phyloP scores from a whole-genome alignment of 2,113 vertebrate species.

The Melanotaenia duboulayi region DNA sequence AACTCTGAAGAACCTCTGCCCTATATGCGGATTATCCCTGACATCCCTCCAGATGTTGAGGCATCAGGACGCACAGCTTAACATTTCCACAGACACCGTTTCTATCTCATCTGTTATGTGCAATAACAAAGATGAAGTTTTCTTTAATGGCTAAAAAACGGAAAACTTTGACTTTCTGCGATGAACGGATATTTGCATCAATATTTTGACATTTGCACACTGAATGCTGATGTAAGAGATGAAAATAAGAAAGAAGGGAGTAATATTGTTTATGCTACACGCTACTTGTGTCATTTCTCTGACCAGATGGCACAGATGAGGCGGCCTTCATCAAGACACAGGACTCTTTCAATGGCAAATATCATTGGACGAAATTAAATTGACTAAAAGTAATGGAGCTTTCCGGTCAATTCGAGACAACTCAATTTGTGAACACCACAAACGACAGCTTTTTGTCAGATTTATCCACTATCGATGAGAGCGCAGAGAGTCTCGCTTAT shows the following conservation, averaged over 20 bases:
- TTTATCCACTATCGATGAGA: slow-evolving; percentile 35
- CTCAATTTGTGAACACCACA: slow-evolving; percentile 63
- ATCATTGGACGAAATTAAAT: slow-evolving; percentile 29
- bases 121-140: slow-evolving; percentile 3
- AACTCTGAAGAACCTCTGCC: slow-evolving; percentile 50
- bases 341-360: slow-evolving; percentile 1
- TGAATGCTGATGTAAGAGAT: neutral
- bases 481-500: slow-evolving; percentile 65
- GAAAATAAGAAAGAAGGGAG: slow-evolving; percentile 33
- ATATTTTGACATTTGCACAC: neutral
- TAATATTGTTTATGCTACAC: neutral
- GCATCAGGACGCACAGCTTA: slow-evolving; percentile 35
- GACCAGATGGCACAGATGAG: slow-evolving; percentile 23
- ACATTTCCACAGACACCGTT: neutral
- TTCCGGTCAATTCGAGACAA: slow-evolving; percentile 72
- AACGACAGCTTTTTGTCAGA: slow-evolving; percentile 62
- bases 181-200: slow-evolving; percentile 45
- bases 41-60: slow-evolving; percentile 52
- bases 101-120: neutral
- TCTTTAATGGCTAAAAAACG: slow-evolving; percentile 33
- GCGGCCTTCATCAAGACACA: slow-evolving; percentile 13
- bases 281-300: slow-evolving; percentile 11
- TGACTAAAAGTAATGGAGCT: slow-evolving; percentile 84
- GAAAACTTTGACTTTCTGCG: slow-evolving; percentile 12
- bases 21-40: slow-evolving; percentile 67